Evolutionary conservation across 1,140 invertebrate species (phyloP), one percentile per base, ranked within the genome.

Genomic region (Babylonia areolata): DNA sequence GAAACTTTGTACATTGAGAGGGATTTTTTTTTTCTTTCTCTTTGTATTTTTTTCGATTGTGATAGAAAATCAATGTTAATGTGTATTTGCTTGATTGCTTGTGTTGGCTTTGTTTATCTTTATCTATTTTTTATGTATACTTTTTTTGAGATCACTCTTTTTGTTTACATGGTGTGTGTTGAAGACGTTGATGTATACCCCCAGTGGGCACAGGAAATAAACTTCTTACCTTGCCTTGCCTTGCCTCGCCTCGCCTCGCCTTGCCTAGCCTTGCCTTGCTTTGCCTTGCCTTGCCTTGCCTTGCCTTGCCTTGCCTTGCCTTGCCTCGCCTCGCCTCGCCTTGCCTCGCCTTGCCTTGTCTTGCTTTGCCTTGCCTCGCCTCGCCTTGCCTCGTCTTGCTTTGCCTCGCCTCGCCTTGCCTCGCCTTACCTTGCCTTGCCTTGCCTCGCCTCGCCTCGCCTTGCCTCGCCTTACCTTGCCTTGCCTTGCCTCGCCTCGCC

Each of bases 291-390:
- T 69, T 23, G 58, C 58, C 58, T 69, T 23, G 58, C 58, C 58
- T 69, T 23, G 58, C 58, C 58, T 69, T 23, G 58, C 58, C 58
- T 69, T 23, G 58, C 58, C 58, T 69, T 23, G 58, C 58, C 58
- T 69, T 23, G 58, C 58, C 58, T 69, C 58, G 58, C 58, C 58
- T 69, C 58, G 58, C 58, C 58, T 69, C 58, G 58, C 58, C 58
- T 69, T 23, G 58, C 58, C 58, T 69, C 58, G 58, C 58, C 58
- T 69, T 23, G 58, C 58, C 58, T 69, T 69, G 58, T 23, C 58
- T 64, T 20, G 58, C 58, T 64, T 20, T 64, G 58, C n/a, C 20
- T 20, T 31, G 20, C 58, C 5, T 20, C 23, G 17, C 20, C 17
- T 20, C 3, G 58, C 20, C 5, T 20, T 20, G 58, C 58, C 20